Percentiles rank a stretch among this genome's conserved stretches.
Conservation (phyloP, 2,797 vertebrate genomes). For the Delichon dasypus region DNA sequence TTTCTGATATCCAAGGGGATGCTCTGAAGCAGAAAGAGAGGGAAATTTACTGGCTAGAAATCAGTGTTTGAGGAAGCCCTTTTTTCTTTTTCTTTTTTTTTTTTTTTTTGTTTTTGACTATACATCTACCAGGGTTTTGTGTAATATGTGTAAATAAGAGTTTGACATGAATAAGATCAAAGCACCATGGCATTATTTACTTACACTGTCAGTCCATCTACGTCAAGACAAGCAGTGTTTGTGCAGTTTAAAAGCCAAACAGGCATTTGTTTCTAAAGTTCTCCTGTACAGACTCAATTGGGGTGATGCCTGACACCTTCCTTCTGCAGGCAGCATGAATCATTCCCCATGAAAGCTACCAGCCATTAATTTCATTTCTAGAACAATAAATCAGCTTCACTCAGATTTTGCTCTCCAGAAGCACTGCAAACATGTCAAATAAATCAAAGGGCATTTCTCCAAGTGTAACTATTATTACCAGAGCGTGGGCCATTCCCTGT, state of each 20-base stretch:
- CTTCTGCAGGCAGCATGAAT: slow-evolving; percentile 25
- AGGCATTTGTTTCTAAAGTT: slow-evolving; percentile 37
- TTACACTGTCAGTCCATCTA: slow-evolving; percentile 12
- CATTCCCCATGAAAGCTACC: slow-evolving; percentile 48
- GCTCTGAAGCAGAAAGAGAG: neutral
- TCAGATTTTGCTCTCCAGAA: slow-evolving; percentile 63
- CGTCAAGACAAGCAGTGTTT: neutral
- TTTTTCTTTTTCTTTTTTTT: neutral
- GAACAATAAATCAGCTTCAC: slow-evolving; percentile 67
- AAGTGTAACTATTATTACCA: slow-evolving; percentile 56
- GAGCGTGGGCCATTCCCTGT: slow-evolving; percentile 18
- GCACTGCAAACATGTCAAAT: slow-evolving; percentile 65
- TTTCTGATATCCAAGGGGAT: neutral
- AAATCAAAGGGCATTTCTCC: slow-evolving; percentile 67
- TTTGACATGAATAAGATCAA: neutral
- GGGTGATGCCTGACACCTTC: slow-evolving; percentile 30
- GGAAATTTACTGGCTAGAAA: neutral
- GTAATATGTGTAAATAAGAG: neutral
- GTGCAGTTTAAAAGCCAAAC: slow-evolving; percentile 11
- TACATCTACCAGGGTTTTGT: neutral
- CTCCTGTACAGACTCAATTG: neutral
- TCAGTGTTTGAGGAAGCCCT: neutral
- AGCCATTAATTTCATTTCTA: slow-evolving; percentile 72
- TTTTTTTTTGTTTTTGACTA: neutral
- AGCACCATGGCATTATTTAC: slow-evolving; percentile 24